Base-by-base conservation (phyloP, 2,888 invertebrate species). In the Brachycybe producta region DNA sequence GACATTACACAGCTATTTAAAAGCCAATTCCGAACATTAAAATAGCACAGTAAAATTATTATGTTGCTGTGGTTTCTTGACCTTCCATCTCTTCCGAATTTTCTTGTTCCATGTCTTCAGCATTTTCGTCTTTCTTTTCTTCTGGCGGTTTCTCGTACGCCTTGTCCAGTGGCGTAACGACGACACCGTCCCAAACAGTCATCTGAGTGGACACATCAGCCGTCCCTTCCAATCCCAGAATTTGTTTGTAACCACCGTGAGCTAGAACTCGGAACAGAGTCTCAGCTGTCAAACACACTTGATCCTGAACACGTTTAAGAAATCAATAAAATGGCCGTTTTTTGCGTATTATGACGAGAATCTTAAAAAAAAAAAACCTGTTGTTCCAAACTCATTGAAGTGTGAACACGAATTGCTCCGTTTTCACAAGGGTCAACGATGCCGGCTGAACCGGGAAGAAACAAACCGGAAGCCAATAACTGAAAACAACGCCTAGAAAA, bases 111-210 rank as follows among this genome's bases (percentile, higher is more conserved):
- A 61, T 61, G 40, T 60, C 61, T 34, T 65, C 62, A 3, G 60
- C 61, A 19, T 59, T 57, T 11, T 78, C 80, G 38, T 84, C 84
- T 27, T 81, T 80, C 47, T 81, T 78, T 59, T 84, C 84, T 21
- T 77, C 76, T 24, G 76, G 75, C 1, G 79, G 78, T 61, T 82
- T 82, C 58, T 86, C 87, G 67, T 92, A 95, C 0, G 92, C 94
- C 55, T 85, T 82, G 54, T 91, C 90, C n/a, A 92, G 72, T 0
- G 95, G 92, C 0, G 90, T 87, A 0, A 97, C 91, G 0, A 94
- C 90, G 2, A 95, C 90, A 0, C 92, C 92, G 62, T 92, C 84
- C 91, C 92, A 94, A 17, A 94, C 88, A 0, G 90, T 88, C 80
- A 94, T 90, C 69, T 94, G 91, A 0, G 82, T 76, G 7, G 82